Base-by-base conservation (phyloP, 2,113 vertebrate genomes). In the Erpornis zantholeuca region DNA sequence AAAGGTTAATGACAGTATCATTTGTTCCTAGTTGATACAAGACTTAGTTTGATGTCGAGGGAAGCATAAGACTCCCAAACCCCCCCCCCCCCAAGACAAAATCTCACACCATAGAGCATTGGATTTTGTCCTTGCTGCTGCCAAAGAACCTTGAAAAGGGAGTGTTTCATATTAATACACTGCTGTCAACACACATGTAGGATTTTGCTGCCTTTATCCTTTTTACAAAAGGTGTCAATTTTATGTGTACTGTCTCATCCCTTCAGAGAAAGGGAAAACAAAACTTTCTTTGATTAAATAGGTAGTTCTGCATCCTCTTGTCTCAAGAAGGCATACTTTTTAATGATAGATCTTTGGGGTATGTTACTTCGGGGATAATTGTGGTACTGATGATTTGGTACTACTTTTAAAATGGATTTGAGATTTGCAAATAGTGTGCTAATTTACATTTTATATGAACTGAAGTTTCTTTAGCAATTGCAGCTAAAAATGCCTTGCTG, bases 71-170 rank as follows among this genome's bases (percentile, higher is more conserved):
- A 31, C 44, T 59, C 3, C 4, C 31, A 50, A 57, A 52, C n/a
- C n/a, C n/a, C n/a, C n/a, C n/a, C n/a, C n/a, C 12, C 33, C 15
- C 19, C 16, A 76, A 27, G 2, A 13, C 36, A 52, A 44, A 68
- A 33, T 27, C 53, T 79, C 1, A 1, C 1, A 2, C 28, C 17
- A 8, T 0, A 88, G 52, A 71, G 33, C 38, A 6, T 6, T 85
- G 31, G 2, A 4, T 82, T 78, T 88, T 82, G 22, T 71, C 42
- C 28, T 79, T 70, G 7, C n/a, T 84, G 24, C 33, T 75, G 50
- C 28, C 35, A 11, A 54, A 54, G 57, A 56, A 22, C 14, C 12
- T 89, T 78, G 11, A 65, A 20, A 73, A 47, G 28, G 15, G 4
- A 22, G 4, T 85, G 35, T 66, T 60, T 84, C 2, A 2, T 64